A percentile compares a stretch with the other conserved stretches of the same genome.
These are phyloP conservation scores for Myopa testacea DNA, from an alignment of 2,888 invertebrate genomes.

Conservation along the genomic window DNA sequence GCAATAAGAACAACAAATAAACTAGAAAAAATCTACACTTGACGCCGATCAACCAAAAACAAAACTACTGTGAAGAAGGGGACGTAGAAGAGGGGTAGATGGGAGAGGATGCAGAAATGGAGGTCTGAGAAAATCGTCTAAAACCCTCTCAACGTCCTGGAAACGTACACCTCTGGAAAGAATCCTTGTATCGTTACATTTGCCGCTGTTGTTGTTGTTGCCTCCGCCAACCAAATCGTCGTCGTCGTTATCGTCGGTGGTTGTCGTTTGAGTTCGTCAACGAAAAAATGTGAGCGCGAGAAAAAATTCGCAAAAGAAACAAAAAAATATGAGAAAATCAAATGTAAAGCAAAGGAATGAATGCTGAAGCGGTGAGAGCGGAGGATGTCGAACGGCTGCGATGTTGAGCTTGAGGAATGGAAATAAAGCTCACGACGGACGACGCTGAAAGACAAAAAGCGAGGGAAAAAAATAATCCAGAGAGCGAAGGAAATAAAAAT, in stretches of 20 bases:
- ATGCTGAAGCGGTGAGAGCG: not conserved
- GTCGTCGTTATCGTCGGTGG: too few species aligned
- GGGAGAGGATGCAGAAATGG: too few species aligned
- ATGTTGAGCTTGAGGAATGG: not conserved
- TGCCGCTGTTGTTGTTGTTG: too few species aligned
- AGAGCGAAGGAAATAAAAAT: slow-evolving; percentile 39
- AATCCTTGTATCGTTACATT: too few species aligned
- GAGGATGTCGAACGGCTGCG: not conserved
- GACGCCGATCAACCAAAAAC: too few species aligned
- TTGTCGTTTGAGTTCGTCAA: not conserved
- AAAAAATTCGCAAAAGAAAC: not conserved
- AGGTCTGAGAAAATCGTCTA: too few species aligned
- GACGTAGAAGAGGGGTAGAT: too few species aligned
- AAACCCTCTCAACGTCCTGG: too few species aligned
- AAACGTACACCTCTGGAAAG: too few species aligned
- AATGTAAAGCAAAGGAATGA: not conserved
- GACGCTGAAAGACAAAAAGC: not conserved
- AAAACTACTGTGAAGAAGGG: too few species aligned
- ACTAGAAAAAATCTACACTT: too few species aligned
- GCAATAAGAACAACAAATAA: too few species aligned
- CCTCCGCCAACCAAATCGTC: not conserved
- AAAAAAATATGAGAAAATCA: not conserved
- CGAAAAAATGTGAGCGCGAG: slow-evolving; percentile 1
- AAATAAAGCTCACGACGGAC: slow-evolving; percentile 7
- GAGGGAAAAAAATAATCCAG: slow-evolving; percentile 37